phyloP scores from a whole-genome alignment of 2,113 vertebrate genomes.

The Sceloporus undulatus region DNA sequence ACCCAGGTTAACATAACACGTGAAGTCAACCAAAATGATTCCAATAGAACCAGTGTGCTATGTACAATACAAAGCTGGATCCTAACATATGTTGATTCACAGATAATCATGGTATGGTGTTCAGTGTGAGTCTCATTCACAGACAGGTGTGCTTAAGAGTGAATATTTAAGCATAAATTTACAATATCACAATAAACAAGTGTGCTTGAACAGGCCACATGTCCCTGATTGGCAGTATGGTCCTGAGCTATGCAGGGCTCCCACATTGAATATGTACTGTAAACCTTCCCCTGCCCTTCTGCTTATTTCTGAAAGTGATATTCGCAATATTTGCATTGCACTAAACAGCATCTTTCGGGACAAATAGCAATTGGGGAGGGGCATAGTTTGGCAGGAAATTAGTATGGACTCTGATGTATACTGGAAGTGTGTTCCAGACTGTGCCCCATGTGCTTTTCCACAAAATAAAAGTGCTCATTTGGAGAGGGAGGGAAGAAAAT shows the following conservation, averaged over 20 bases:
- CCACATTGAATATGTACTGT: too few species aligned
- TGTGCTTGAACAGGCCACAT: neutral
- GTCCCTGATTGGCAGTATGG: neutral
- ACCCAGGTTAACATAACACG: neutral
- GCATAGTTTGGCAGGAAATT: neutral
- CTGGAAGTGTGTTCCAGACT: neutral
- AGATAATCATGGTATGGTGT: neutral
- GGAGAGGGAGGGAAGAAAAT: too few species aligned
- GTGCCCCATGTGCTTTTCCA: neutral
- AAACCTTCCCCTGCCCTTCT: neutral
- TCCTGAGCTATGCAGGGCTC: too few species aligned
- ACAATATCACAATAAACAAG: neutral
- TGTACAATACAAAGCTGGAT: neutral
- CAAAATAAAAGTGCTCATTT: neutral
- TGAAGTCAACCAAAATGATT: neutral
- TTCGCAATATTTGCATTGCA: neutral
- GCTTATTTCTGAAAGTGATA: neutral
- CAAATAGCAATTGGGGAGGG: neutral
- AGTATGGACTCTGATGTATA: neutral
- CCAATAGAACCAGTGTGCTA: neutral
- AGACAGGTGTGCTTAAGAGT: neutral
- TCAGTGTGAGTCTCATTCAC: neutral
- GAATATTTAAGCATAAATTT: neutral
- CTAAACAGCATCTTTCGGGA: neutral
- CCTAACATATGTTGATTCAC: neutral